Percentiles rank a stretch among this genome's conserved stretches.
These are phyloP conservation scores for Chrysomallon squamiferum DNA, from an alignment of 1,140 invertebrate species.

Conservation along the genomic window DNA sequence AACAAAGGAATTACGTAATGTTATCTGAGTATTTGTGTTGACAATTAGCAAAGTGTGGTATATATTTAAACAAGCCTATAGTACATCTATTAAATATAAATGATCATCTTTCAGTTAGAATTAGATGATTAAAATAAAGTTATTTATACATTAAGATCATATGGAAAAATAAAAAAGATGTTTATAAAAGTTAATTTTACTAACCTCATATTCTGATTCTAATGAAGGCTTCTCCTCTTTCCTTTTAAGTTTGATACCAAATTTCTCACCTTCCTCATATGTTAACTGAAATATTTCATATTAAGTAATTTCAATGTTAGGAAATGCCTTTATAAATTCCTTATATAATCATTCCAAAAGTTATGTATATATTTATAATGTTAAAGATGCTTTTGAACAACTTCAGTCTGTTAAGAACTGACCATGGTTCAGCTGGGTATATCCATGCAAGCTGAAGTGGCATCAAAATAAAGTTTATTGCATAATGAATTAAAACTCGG, in stretches of 20 bases:
- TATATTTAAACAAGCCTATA: too few species aligned
- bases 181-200: too few species aligned
- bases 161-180: too few species aligned
- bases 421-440: background rate
- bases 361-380: background rate
- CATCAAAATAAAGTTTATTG: background rate
- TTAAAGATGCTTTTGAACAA: background rate
- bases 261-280: slow-evolving; percentile 69
- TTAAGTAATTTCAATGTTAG: background rate
- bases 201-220: slow-evolving; percentile 75
- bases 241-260: slow-evolving; percentile 70
- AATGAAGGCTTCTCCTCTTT: slow-evolving; percentile 73
- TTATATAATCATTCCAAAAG: background rate
- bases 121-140: too few species aligned
- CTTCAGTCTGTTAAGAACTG: background rate
- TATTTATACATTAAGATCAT: too few species aligned
- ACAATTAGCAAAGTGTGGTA: too few species aligned
- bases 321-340: background rate
- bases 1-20: too few species aligned
- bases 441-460: too few species aligned
- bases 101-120: too few species aligned
- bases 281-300: slow-evolving; percentile 37
- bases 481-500: background rate
- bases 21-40: too few species aligned
- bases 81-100: too few species aligned